These are phyloP conservation scores for Eciton burchellii DNA, from an alignment of 1,140 invertebrate species.

Conservation along the genomic window DNA sequence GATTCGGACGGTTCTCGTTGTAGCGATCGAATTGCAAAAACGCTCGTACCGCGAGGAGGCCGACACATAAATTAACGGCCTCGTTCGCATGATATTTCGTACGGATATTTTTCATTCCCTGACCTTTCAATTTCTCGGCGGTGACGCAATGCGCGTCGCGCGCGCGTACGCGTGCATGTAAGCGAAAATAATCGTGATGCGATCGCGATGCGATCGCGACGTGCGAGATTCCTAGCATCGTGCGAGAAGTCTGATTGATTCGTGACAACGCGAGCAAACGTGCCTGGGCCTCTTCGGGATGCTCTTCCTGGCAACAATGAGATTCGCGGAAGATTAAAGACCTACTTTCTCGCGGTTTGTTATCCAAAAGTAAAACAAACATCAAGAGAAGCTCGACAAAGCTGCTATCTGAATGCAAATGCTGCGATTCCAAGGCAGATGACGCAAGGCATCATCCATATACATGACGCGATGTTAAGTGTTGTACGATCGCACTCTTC, in stretches of 20 bases:
- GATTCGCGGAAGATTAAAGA: too few relatives aligned
- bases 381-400: not conserved
- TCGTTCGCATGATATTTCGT: conserved; percentile 37
- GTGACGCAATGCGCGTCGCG: conserved; percentile 33
- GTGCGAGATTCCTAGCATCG: not conserved
- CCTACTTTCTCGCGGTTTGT: too few relatives aligned
- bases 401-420: not conserved
- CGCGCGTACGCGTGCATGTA: conserved; percentile 2
- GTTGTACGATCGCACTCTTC: not conserved
- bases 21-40: conserved; percentile 14
- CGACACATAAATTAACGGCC: conserved; percentile 24
- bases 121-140: conserved; percentile 44
- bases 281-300: not conserved
- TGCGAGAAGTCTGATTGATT: conserved; percentile 5
- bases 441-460: not conserved
- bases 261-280: not conserved
- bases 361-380: too few relatives aligned
- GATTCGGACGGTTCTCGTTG: not conserved
- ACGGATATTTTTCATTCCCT: conserved; percentile 20
- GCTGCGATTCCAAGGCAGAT: not conserved
- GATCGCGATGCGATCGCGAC: not conserved
- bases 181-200: conserved; percentile 53
- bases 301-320: too few relatives aligned
- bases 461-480: not conserved
- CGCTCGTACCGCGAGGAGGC: conserved; percentile 10